phyloP scores from a whole-genome alignment of 1,140 invertebrate genomes.

The Littorina saxatilis region DNA sequence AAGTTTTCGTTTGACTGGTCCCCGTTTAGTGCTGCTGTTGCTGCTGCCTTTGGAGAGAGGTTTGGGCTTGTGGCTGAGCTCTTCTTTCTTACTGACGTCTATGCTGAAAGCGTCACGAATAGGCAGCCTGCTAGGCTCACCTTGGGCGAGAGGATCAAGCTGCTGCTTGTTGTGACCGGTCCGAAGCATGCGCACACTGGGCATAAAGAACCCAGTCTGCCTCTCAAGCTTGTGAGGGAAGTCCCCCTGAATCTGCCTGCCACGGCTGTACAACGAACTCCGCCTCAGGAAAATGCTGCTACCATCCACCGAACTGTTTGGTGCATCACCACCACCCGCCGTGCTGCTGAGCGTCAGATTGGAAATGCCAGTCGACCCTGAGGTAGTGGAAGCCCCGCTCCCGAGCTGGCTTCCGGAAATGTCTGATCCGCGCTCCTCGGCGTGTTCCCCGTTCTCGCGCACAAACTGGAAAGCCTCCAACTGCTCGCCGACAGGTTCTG shows the following conservation, averaged over 20 bases:
- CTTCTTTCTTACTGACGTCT: background rate
- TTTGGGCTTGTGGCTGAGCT: background rate
- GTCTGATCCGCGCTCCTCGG: background rate
- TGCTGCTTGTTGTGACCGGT: conserved; percentile 1
- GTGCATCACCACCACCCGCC: background rate
- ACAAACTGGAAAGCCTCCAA: conserved; percentile 48
- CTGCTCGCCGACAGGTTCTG: conserved; percentile 48
- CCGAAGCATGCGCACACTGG: background rate
- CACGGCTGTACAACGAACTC: background rate
- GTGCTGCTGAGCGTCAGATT: background rate
- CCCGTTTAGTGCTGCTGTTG: background rate
- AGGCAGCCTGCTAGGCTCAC: background rate
- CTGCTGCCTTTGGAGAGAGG: conserved; percentile 2
- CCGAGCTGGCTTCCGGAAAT: background rate
- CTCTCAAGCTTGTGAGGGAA: background rate
- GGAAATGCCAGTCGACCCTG: background rate
- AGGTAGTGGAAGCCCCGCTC: background rate
- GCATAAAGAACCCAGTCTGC: conserved; percentile 1
- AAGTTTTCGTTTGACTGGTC: background rate
- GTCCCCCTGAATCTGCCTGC: background rate
- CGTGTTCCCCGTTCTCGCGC: conserved; percentile 37
- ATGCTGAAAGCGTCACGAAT: background rate
- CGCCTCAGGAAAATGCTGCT: background rate
- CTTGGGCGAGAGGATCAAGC: background rate
- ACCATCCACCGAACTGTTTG: background rate